phyloP scores from a whole-genome alignment of 1,140 invertebrate species.

The Hormaphis cornu region DNA sequence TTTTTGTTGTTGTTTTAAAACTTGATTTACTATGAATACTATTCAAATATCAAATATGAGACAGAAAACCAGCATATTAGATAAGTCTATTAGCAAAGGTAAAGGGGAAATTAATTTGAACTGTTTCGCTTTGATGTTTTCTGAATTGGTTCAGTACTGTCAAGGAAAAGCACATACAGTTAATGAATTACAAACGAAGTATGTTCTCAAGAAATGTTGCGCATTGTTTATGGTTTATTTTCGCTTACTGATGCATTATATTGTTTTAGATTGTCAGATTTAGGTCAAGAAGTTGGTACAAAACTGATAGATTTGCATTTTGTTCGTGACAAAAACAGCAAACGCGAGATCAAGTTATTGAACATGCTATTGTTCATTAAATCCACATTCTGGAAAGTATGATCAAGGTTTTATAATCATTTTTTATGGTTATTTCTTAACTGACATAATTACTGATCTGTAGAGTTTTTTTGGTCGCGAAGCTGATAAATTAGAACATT shows the following conservation, averaged over 20 bases:
- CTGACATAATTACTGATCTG: slow-evolving; percentile 38
- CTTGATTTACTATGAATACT: slow-evolving; percentile 18
- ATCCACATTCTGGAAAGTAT: slow-evolving; percentile 91
- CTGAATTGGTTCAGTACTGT: slow-evolving; percentile 96
- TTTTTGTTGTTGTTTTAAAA: too few relatives aligned
- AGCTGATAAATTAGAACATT: slow-evolving; percentile 96
- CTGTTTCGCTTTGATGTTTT: slow-evolving; percentile 90
- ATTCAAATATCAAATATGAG: slow-evolving; percentile 41
- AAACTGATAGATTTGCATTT: slow-evolving; percentile 89
- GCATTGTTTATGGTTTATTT: background rate
- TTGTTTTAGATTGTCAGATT: slow-evolving; percentile 67
- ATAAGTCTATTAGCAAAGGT: slow-evolving; percentile 84
- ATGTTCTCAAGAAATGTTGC: slow-evolving; percentile 39
- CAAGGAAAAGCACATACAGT: slow-evolving; percentile 92
- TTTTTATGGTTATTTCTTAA: background rate
- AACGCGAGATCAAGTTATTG: slow-evolving; percentile 89
- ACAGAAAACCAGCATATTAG: slow-evolving; percentile 72
- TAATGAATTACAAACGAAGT: slow-evolving; percentile 89
- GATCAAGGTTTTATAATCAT: background rate
- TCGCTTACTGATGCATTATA: background rate
- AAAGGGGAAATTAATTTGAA: slow-evolving; percentile 86
- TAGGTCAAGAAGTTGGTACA: slow-evolving; percentile 90
- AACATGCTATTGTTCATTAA: slow-evolving; percentile 95
- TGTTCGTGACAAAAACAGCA: slow-evolving; percentile 83
- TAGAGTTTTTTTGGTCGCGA: slow-evolving; percentile 92